Percentiles rank a stretch among this genome's conserved stretches.
Conservation (phyloP, 23 tunicate genomes). For the Clavelina lepadiformis region DNA sequence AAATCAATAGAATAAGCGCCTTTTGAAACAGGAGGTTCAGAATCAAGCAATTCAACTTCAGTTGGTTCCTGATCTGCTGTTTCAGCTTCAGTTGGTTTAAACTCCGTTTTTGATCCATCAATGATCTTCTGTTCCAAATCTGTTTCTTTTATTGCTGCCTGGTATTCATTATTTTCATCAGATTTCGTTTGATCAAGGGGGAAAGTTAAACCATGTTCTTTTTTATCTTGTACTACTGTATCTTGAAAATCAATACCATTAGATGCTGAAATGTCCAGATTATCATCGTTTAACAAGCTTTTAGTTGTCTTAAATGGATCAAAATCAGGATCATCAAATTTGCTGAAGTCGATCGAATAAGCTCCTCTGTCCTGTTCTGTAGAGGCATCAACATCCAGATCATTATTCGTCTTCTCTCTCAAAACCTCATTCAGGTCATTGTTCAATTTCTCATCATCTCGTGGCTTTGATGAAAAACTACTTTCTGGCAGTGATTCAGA, state of each 20-base stretch:
- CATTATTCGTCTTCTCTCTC: not conserved
- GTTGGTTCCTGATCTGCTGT: not conserved
- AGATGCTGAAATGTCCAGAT: too few species aligned
- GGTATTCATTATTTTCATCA: too few species aligned
- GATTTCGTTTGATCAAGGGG: too few species aligned
- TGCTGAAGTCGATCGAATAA: constrained; percentile 18
- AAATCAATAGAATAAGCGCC: constrained; percentile 55
- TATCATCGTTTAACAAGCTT: constrained; percentile 1
- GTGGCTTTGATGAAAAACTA: not conserved
- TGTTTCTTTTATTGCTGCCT: too few species aligned
- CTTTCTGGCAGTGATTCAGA: too few species aligned
- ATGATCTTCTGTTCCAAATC: too few species aligned
- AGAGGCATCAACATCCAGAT: not conserved
- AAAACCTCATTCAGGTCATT: not conserved
- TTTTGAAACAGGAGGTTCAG: constrained; percentile 26
- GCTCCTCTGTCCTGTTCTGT: not conserved
- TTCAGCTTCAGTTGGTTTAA: not conserved
- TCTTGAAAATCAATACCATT: not conserved
- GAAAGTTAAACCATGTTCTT: not conserved
- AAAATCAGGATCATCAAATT: not conserved
- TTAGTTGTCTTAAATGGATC: not conserved
- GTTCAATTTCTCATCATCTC: not conserved
- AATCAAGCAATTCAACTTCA: not conserved
- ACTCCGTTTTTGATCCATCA: not conserved
- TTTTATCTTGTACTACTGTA: not conserved